Base-by-base conservation (phyloP, 2,113 vertebrate species). In the Saiga tatarica region DNA sequence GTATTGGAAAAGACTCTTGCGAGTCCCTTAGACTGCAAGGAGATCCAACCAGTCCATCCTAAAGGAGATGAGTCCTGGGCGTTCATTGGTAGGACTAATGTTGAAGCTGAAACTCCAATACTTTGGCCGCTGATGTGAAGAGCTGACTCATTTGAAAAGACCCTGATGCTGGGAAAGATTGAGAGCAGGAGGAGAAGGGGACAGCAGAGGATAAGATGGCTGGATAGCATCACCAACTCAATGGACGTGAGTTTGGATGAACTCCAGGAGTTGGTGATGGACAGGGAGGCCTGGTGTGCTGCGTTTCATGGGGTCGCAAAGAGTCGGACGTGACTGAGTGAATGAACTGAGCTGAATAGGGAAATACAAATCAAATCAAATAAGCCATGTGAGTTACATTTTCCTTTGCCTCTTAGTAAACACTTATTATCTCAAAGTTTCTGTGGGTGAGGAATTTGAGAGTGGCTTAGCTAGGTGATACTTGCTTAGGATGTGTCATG, bases 171-270 rank as follows among this genome's bases (percentile, higher is more conserved):
- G 33, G 64, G 33, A n/a, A n/a, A n/a, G 64, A 19, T 67, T 67
- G 17, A n/a, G 16, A 17, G 33, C 33, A 19, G 64, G 33, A 67
- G 64, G 33, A 67, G 17, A 67, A 67, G 17, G 16, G 33, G 33
- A 67, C 0, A 0, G 9, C 64, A 67, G 64, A n/a, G 64, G 33
- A n/a, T 36, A 33, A 67, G 33, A n/a, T 36, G 64, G 33, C 4
- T 67, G 64, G 64, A 67, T 36, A 4, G 64, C 17, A 36, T 67
- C 16, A 36, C 33, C 2, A 0, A 36, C 2, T 67, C 17, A 19
- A 67, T n/a, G 64, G 16, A 36, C 0, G 1, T 67, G 33, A 36
- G 64, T 67, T 10, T n/a, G 16, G 2, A n/a, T 36, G 17, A 9
- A 36, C 33, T 67, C 64, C 0, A 4, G 33, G 64, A 67, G 64